Percentiles rank a stretch among this genome's conserved stretches.
phyloP scores from a whole-genome alignment of 2,797 vertebrate genomes.

The Sebastes vulpes region DNA sequence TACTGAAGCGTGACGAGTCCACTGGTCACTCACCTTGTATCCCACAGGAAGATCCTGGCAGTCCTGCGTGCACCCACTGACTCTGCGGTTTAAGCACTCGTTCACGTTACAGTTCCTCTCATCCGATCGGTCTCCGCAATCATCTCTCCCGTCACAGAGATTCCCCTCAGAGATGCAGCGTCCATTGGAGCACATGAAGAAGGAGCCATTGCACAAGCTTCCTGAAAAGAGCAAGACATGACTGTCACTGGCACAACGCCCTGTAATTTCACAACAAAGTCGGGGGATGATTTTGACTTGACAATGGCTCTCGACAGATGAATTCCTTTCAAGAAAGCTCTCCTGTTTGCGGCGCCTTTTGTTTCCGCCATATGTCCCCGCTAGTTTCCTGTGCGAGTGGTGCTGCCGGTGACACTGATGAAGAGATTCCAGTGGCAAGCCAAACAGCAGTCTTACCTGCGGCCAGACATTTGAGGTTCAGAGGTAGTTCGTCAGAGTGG shows the following conservation, averaged over 20 bases:
- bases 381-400: constrained; percentile 28
- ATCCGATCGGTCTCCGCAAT: constrained; percentile 95
- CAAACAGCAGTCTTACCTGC: constrained; percentile 88
- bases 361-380: constrained; percentile 41
- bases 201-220: constrained; percentile 89
- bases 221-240: constrained; percentile 76
- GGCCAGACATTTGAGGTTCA: constrained; percentile 93
- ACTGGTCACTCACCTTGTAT: constrained; percentile 90
- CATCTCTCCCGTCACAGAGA: constrained; percentile 92
- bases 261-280: constrained; percentile 16
- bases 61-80: constrained; percentile 97
- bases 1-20: not conserved
- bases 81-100: constrained; percentile 94
- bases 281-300: not conserved
- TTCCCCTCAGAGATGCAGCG: constrained; percentile 91
- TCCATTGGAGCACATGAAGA: constrained; percentile 95
- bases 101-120: constrained; percentile 96
- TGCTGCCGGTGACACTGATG: constrained; percentile 63
- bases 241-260: constrained; percentile 27
- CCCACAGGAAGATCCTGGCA: constrained; percentile 95
- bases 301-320: constrained; percentile 36
- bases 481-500: constrained; percentile 95
- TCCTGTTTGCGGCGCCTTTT: constrained; percentile 15
- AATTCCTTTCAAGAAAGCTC: constrained; percentile 39
- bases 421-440: constrained; percentile 73